Conservation (phyloP, 2,113 vertebrate species). For the Grammomys dolichurus region DNA sequence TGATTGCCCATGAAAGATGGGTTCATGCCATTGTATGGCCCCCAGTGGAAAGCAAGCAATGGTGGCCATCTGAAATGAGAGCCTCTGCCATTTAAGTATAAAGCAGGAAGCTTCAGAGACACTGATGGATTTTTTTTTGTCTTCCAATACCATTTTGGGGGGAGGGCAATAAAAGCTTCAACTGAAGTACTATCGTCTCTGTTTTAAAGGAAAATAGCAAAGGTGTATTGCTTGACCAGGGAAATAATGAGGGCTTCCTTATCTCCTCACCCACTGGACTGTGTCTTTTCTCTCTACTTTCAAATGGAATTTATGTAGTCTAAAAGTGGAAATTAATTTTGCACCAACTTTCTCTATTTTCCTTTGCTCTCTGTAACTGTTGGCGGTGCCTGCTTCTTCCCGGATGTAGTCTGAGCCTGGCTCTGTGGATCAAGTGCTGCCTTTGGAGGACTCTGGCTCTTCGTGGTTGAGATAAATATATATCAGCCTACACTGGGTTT, state of each 20-base stretch:
- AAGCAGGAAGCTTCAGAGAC: not conserved
- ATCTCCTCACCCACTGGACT: not conserved
- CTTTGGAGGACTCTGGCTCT: constrained; percentile 58
- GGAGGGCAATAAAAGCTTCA: not conserved
- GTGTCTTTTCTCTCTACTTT: constrained; percentile 54
- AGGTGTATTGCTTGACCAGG: not conserved
- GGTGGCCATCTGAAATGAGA: not conserved
- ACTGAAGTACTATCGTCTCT: not conserved
- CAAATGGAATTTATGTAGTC: constrained; percentile 53
- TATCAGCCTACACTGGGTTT: constrained; percentile 51
- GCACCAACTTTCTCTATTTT: not conserved
- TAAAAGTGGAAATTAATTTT: constrained; percentile 71
- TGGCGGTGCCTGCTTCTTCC: constrained; percentile 56
- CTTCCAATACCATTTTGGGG: not conserved
- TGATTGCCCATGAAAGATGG: not conserved
- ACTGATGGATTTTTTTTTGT: constrained; percentile 43
- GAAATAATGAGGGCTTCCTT: constrained; percentile 26
- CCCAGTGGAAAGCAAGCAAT: not conserved
- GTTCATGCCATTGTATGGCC: not conserved
- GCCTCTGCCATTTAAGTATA: not conserved
- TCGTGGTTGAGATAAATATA: constrained; percentile 71
- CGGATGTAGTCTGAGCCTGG: constrained; percentile 30
- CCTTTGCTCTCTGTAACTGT: constrained; percentile 40
- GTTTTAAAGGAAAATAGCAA: constrained; percentile 61
- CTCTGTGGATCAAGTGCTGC: constrained; percentile 27